Percentiles rank a stretch among this genome's conserved stretches.
phyloP scores from a whole-genome alignment of 1,140 invertebrate genomes.

The Hirudo medicinalis region DNA sequence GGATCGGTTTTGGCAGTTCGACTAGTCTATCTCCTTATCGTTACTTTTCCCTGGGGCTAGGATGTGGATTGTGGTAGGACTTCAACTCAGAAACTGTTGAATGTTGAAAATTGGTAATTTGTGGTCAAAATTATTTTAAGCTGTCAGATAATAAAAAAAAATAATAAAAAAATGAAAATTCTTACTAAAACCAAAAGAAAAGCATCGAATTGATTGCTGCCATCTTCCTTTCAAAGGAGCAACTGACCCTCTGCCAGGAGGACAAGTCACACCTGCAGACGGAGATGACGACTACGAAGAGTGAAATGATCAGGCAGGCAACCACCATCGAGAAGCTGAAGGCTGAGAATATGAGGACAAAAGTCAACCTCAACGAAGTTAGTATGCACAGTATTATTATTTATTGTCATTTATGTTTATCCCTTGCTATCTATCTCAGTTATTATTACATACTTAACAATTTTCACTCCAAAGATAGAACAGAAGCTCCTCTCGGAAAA shows the following conservation, averaged over 20 bases:
- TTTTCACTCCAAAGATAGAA: conserved; percentile 28
- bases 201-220: not conserved
- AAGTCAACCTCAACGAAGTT: conserved; percentile 20
- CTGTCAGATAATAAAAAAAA: too few relatives aligned
- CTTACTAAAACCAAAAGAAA: too few relatives aligned
- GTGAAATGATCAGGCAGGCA: conserved; percentile 30
- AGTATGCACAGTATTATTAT: not conserved
- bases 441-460: too few relatives aligned
- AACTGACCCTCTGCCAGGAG: conserved; percentile 38
- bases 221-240: conserved; percentile 29
- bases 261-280: conserved; percentile 36
- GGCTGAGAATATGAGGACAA: conserved; percentile 35
- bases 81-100: too few relatives aligned
- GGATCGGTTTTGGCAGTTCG: not conserved
- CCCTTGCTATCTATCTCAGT: too few relatives aligned
- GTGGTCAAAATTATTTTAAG: too few relatives aligned
- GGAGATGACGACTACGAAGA: conserved; percentile 39
- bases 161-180: too few relatives aligned
- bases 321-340: conserved; percentile 38
- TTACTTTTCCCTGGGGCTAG: not conserved
- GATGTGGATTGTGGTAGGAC: not conserved
- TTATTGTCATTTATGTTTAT: too few relatives aligned
- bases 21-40: not conserved
- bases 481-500: conserved; percentile 37
- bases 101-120: not conserved